Percentiles rank a stretch among this genome's conserved stretches.
These are phyloP conservation scores for Melinopterus prodromus DNA, from an alignment of 2,888 invertebrate species.

Conservation along the genomic window DNA sequence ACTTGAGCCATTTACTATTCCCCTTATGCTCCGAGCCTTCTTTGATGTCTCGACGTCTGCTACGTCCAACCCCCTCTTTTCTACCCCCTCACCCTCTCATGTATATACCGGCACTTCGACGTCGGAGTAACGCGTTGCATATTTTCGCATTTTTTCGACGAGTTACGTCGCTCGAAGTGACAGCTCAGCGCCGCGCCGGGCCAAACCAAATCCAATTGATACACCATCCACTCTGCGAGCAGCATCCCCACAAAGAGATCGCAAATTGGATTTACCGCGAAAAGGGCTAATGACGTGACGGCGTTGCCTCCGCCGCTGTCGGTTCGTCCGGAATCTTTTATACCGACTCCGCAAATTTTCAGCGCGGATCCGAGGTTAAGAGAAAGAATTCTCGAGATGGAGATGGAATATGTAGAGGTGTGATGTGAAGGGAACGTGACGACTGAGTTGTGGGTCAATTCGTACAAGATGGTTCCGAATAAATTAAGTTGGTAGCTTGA, in stretches of 20 bases:
- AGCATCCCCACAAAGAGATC: background rate
- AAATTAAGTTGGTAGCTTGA: no score
- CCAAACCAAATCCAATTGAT: background rate
- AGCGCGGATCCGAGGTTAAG: no score
- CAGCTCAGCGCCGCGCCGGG: background rate
- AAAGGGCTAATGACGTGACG: slow-evolving; percentile 4
- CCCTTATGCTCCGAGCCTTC: background rate
- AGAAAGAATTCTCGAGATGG: no score
- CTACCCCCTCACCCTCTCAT: background rate
- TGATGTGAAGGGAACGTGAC: no score
- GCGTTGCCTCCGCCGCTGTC: background rate
- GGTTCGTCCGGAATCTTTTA: background rate
- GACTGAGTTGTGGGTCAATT: no score
- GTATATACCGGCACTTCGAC: background rate
- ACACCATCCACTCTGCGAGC: background rate
- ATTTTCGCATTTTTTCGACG: background rate
- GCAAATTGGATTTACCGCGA: slow-evolving; percentile 4
- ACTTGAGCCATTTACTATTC: background rate
- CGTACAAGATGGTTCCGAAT: no score
- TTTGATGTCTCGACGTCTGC: background rate
- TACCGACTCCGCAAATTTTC: background rate
- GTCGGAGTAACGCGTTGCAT: background rate
- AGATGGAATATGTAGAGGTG: no score
- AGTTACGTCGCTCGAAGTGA: background rate
- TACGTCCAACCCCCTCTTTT: background rate